Conservation (phyloP, 2,113 vertebrate species). For the Oncorhynchus keta region DNA sequence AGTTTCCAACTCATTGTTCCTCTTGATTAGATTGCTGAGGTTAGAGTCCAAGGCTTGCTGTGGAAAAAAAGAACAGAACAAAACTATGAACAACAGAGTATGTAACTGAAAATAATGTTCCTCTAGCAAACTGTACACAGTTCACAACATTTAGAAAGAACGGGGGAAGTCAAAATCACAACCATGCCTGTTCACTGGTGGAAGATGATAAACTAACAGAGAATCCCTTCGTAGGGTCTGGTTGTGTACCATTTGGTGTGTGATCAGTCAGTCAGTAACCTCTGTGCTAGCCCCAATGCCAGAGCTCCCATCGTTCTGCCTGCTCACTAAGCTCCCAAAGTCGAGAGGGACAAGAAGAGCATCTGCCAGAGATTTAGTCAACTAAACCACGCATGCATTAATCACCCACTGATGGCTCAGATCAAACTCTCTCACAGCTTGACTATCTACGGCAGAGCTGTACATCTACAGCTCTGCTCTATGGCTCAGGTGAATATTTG, state of each 20-base stretch:
- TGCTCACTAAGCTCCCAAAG: constrained; percentile 43
- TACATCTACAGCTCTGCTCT: background rate
- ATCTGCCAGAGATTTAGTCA: constrained; percentile 67
- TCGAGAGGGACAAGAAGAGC: constrained; percentile 47
- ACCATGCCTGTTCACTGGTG: constrained; percentile 17
- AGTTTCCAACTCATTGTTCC: constrained; percentile 96
- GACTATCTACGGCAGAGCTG: background rate
- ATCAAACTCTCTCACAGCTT: constrained; percentile 53
- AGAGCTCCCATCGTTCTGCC: constrained; percentile 53
- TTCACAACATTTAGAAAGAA: constrained; percentile 36
- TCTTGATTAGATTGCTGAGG: constrained; percentile 96
- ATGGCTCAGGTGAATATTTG: constrained; percentile 27
- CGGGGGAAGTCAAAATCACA: constrained; percentile 34
- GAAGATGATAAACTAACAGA: constrained; percentile 4
- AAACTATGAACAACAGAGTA: constrained; percentile 35
- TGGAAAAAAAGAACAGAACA: constrained; percentile 49
- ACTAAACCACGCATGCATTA: constrained; percentile 58
- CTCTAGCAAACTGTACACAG: constrained; percentile 43
- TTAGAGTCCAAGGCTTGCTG: constrained; percentile 97
- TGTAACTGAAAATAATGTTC: constrained; percentile 28
- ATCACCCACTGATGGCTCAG: constrained; percentile 53
- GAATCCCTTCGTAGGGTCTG: constrained; percentile 33
- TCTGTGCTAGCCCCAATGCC: constrained; percentile 32
- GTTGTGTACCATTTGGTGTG: constrained; percentile 39
- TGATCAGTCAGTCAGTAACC: constrained; percentile 31